Evolutionary conservation across 1,140 invertebrate genomes (phyloP).

Genomic region (Formica selysi): DNA sequence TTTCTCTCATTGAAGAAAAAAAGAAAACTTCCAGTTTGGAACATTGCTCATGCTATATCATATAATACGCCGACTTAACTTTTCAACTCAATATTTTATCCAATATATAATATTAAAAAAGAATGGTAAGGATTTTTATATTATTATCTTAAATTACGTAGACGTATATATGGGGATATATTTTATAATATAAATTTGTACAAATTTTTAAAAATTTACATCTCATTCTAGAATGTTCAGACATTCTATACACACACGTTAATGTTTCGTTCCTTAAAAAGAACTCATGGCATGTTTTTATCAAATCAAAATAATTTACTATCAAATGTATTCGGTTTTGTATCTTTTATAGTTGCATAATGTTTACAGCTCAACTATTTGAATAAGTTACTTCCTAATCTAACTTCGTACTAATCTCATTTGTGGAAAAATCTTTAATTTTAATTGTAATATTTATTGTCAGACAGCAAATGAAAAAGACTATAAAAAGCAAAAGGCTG

Average conservation of each 20-base stretch:
- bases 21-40: no score
- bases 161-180: background rate
- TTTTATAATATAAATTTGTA: background rate
- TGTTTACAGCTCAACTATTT: conserved; percentile 25
- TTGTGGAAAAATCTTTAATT: no score
- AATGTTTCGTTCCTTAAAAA: conserved; percentile 98
- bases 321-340: conserved; percentile 92
- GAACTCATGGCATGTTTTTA: conserved; percentile 99
- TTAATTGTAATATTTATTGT: no score
- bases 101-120: no score
- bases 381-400: conserved; percentile 42
- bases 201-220: background rate
- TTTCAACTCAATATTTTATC: no score
- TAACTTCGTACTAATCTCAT: background rate
- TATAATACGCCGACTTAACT: no score
- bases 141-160: background rate
- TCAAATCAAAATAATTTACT: conserved; percentile 95
- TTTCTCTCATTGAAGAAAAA: no score
- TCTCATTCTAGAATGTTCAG: conserved; percentile 92
- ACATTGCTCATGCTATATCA: no score
- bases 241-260: conserved; percentile 99
- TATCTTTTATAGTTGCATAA: conserved; percentile 83
- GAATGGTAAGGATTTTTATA: no score
- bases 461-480: no score
- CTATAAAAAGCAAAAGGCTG: no score